phyloP scores from a whole-genome alignment of 2,797 vertebrate genomes.

The Vespertilio murinus region DNA sequence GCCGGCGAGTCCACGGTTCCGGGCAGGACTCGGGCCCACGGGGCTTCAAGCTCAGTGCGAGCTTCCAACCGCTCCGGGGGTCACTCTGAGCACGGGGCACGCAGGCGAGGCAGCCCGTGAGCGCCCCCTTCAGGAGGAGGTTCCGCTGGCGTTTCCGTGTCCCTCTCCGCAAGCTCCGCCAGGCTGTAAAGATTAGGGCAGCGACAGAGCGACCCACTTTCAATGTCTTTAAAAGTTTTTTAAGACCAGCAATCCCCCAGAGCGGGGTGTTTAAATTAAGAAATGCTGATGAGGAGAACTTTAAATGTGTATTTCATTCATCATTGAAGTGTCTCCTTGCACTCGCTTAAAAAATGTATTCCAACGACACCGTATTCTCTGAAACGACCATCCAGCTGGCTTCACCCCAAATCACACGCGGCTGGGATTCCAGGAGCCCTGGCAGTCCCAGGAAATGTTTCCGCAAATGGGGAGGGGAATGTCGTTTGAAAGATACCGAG shows the following conservation, averaged over 20 bases:
- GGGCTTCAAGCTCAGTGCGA: not conserved
- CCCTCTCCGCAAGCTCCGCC: not conserved
- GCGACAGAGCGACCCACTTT: conserved; percentile 5
- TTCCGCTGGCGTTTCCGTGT: not conserved
- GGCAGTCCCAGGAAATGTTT: not conserved
- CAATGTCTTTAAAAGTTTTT: not conserved
- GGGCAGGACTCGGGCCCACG: not conserved
- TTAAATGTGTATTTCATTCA: conserved; percentile 44
- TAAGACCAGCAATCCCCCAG: not conserved
- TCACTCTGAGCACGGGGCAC: not conserved
- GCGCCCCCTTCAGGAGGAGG: not conserved
- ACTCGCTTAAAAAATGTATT: not conserved
- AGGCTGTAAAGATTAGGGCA: not conserved
- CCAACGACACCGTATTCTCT: conserved; percentile 32
- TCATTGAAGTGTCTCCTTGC: not conserved
- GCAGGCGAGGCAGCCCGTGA: not conserved
- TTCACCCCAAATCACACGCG: not conserved
- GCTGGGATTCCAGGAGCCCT: not conserved
- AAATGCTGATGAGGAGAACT: not conserved
- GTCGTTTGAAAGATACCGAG: conserved; percentile 29
- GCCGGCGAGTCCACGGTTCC: not conserved
- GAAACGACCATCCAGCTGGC: conserved; percentile 9
- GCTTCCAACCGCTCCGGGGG: fast-evolving
- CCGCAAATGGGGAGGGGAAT: not conserved
- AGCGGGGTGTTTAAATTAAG: conserved; percentile 48